These are phyloP conservation scores for Troides helena DNA, from an alignment of 2,888 invertebrate species.

Conservation along the genomic window DNA sequence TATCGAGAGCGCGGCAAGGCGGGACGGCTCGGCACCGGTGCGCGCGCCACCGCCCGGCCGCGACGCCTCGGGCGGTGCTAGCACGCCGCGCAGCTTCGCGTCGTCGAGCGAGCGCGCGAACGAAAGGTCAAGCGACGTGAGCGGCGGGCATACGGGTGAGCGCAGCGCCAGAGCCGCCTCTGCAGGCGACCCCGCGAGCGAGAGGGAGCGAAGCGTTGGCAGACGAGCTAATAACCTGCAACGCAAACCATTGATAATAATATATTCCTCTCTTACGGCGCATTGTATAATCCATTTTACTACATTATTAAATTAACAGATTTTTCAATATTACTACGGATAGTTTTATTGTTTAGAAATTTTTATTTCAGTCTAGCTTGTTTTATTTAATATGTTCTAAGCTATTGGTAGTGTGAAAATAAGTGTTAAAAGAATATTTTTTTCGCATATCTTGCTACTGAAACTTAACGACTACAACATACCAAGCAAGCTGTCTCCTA, in stretches of 20 bases:
- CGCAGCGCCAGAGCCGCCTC: constrained; percentile 90
- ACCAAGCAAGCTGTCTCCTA: constrained; percentile 93
- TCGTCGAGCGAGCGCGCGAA: constrained; percentile 93
- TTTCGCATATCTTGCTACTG: neutral
- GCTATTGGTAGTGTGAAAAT: no score
- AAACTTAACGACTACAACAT: constrained; percentile 20
- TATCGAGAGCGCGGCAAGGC: constrained; percentile 86
- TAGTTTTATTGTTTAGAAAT: no score
- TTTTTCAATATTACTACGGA: no score
- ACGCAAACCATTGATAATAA: neutral
- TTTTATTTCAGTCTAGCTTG: no score
- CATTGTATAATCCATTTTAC: no score
- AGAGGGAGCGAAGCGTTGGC: constrained; percentile 89
- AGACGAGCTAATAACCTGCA: constrained; percentile 87
- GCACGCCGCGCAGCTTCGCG: constrained; percentile 89
- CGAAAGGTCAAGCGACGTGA: constrained; percentile 89
- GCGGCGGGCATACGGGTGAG: constrained; percentile 89
- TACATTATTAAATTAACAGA: no score
- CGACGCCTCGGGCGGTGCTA: constrained; percentile 92
- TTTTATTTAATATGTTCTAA: no score
- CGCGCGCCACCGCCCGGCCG: constrained; percentile 81
- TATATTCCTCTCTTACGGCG: neutral
- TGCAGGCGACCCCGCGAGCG: constrained; percentile 87
- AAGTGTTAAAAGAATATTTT: no score
- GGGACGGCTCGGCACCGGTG: constrained; percentile 66